phyloP scores from a whole-genome alignment of 1,140 invertebrate species.

The Ephestia elutella region DNA sequence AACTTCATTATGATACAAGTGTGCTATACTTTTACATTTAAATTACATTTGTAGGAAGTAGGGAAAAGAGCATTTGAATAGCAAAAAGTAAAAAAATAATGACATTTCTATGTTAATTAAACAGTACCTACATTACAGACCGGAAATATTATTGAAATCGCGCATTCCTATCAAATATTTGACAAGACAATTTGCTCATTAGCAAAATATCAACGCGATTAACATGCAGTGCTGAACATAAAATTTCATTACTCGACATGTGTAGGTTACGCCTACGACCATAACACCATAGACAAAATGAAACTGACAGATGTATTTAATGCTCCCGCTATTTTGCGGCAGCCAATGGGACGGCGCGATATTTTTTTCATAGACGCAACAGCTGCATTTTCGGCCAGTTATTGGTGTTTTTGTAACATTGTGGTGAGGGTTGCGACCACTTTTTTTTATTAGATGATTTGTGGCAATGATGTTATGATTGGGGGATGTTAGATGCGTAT shows the following conservation, averaged over 20 bases:
- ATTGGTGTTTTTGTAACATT: slow-evolving; percentile 58
- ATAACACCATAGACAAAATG: slow-evolving; percentile 56
- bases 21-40: too few relatives aligned
- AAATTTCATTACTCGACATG: slow-evolving; percentile 17
- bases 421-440: slow-evolving; percentile 23
- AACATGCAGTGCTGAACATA: slow-evolving; percentile 9
- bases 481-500: slow-evolving; percentile 18
- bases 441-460: slow-evolving; percentile 39
- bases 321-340: slow-evolving; percentile 46
- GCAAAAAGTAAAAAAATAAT: neutral
- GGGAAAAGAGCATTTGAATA: too few relatives aligned
- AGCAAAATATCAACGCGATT: neutral
- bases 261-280: slow-evolving; percentile 20
- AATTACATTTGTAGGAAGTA: too few relatives aligned
- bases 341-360: slow-evolving; percentile 42
- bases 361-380: slow-evolving; percentile 53
- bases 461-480: slow-evolving; percentile 38
- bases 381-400: slow-evolving; percentile 55
- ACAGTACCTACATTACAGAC: neutral
- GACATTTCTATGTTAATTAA: neutral
- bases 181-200: neutral
- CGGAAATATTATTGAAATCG: neutral
- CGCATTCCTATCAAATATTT: neutral
- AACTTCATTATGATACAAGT: too few relatives aligned
- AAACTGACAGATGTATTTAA: slow-evolving; percentile 61